These are phyloP conservation scores for Dusona sp. DNA, from an alignment of 2,888 invertebrate genomes.

Conservation along the genomic window DNA sequence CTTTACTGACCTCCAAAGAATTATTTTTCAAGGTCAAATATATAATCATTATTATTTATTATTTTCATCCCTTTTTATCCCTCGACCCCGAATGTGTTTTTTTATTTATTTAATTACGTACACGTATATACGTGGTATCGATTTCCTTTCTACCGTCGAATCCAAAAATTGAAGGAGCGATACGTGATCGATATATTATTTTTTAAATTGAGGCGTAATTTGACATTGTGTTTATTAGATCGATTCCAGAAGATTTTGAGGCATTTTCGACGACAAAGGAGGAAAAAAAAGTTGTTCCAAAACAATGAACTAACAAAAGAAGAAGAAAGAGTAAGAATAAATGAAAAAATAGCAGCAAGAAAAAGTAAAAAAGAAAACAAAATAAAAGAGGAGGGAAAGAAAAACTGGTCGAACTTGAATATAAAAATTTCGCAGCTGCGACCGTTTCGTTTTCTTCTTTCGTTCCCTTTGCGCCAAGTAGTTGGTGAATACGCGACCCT, in stretches of 20 bases:
- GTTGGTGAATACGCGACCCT: constrained; percentile 18
- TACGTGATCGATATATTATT: constrained; percentile 5
- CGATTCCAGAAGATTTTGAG: background rate
- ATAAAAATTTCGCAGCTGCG: constrained; percentile 78
- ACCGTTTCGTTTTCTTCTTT: constrained; percentile 57
- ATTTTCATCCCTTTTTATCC: background rate
- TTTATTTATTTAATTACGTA: constrained; percentile 27
- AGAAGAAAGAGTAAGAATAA: background rate
- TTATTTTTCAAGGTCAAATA: constrained; percentile 64
- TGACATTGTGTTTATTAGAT: background rate
- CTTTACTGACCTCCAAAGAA: constrained; percentile 68
- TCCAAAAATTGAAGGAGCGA: constrained; percentile 16
- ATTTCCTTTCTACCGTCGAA: background rate
- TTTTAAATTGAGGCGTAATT: background rate
- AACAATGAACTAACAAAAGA: background rate
- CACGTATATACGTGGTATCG: constrained; percentile 2
- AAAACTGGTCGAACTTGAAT: constrained; percentile 70
- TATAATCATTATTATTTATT: background rate
- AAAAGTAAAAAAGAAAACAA: background rate
- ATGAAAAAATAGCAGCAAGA: background rate
- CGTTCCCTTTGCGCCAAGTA: constrained; percentile 47
- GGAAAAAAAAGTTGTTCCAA: background rate
- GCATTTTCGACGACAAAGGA: background rate
- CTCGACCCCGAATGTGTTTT: background rate
- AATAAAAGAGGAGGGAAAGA: constrained; percentile 16